Base-by-base conservation (phyloP, 2,113 vertebrate species). In the Triplophysa tibetana region DNA sequence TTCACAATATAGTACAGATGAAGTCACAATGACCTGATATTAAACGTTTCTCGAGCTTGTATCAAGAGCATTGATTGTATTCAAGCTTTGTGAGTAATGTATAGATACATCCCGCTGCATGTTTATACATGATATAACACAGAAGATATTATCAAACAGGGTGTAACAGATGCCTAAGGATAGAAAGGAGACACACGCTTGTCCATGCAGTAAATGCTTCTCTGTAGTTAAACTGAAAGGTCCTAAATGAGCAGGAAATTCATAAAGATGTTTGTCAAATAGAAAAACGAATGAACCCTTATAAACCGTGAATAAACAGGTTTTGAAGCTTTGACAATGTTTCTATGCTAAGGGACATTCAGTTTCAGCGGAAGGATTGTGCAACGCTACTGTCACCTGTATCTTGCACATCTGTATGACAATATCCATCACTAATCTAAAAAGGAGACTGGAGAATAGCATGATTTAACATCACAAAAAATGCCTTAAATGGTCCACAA, bases 1-100 rank as follows among this genome's bases (percentile, higher is more conserved):
- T 75, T 78, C 78, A 79, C 84, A 83, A 81, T 81, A 79, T 75
- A 33, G n/a, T 79, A 81, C 72, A 81, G 65, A 68, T 67, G 52
- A 85, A 77, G 79, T 73, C 62, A 66, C 58, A 29, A 68, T 79
- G 76, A 77, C 76, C 84, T 82, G 82, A 77, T 72, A 60, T 43
- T 79, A 65, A 75, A 62, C 45, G 43, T 77, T 72, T 77, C 29
- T 78, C 67, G 73, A 69, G 77, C 74, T 65, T 38, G 70, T 75
- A 60, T 29, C 38, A 75, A 43, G 70, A 60, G 21, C 70, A 38
- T 21, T 58, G 54, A 58, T 52, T 50, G 14, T 21, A 29, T 72
- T 72, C 52, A 43, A 43, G 29, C 54, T 43, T 74, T 50, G n/a
- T 24, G 23, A 26, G 48, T n/a, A n/a, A n/a, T n/a, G n/a, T 8